Base-by-base conservation (phyloP, 2,113 vertebrate genomes). In the Chunga burmeisteri region DNA sequence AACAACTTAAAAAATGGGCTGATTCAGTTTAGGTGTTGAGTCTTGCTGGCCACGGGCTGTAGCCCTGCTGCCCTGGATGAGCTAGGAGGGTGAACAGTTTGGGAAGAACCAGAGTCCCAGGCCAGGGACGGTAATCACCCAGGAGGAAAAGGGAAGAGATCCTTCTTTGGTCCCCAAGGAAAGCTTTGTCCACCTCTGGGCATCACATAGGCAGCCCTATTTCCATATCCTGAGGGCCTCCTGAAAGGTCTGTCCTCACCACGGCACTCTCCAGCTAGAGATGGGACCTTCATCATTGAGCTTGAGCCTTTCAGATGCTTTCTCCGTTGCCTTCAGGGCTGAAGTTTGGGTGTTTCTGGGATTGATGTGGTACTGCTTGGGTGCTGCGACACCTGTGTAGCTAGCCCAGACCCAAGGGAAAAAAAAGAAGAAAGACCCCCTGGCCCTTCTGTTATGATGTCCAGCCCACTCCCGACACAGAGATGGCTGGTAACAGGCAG, bases 321-420 rank as follows among this genome's bases (percentile, higher is more conserved):
- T 67, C 55, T 62, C n/a, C 5, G 15, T 8, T 40, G 14, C 55
- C 30, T 15, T 40, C 50, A 66, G 71, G 71, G 38, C 21, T 75
- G 62, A 79, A 36, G 27, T 62, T 11, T 12, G 38, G 22, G 25
- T 71, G 21, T 23, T 72, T 44, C 65, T 90, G 16, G 34, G 34
- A 4, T 40, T 42, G 8, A 6, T 52, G 27, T n/a, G 49, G 27
- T 52, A 32, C 16, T 68, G 44, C 38, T 62, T 27, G 29, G 2
- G 0, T 52, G 22, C 9, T 0, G 2, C 26, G n/a, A 50, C 7
- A 21, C 5, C 42, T 38, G 32, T 34, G 27, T 50, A n/a, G 26
- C 30, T 36, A 36, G 77, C 50, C 75, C 18, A 77, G 34, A 77
- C 44, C 9, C 30, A 40, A 94, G 42, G n/a, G 3, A 36, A 36